phyloP scores from a whole-genome alignment of 2,113 vertebrate species.

The Saiga tatarica region DNA sequence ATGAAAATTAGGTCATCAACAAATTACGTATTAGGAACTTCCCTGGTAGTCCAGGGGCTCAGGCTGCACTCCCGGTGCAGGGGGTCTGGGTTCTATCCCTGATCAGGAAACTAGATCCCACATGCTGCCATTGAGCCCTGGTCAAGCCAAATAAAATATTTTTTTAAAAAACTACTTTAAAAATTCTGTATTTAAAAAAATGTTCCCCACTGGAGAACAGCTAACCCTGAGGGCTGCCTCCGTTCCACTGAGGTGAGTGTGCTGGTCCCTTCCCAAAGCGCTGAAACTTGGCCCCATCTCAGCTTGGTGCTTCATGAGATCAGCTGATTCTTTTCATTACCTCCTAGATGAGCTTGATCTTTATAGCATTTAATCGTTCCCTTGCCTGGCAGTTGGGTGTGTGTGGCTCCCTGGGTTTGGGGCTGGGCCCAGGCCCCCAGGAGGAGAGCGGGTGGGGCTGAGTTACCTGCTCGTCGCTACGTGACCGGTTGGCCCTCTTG shows the following conservation, averaged over 20 bases:
- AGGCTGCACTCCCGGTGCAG: neutral
- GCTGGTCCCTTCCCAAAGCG: neutral
- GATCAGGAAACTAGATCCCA: neutral
- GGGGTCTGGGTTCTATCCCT: neutral
- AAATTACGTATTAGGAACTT: neutral
- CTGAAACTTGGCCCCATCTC: neutral
- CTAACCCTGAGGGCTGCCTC: neutral
- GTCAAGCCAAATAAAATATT: neutral
- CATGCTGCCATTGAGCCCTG: neutral
- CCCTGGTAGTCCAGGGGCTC: neutral
- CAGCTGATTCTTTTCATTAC: neutral
- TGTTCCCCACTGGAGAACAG: neutral
- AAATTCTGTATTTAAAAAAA: neutral
- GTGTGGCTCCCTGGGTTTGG: neutral
- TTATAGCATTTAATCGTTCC: neutral
- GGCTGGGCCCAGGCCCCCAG: neutral
- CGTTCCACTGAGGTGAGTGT: neutral
- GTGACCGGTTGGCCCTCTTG: constrained; percentile 9
- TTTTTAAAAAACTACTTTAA: neutral
- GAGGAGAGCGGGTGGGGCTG: neutral
- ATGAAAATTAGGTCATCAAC: neutral
- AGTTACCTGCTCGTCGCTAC: neutral
- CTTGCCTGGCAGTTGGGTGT: neutral
- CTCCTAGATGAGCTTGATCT: neutral
- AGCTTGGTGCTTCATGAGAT: neutral